Conservation (phyloP, 2,113 vertebrate genomes). For the Trogon melanurus region DNA sequence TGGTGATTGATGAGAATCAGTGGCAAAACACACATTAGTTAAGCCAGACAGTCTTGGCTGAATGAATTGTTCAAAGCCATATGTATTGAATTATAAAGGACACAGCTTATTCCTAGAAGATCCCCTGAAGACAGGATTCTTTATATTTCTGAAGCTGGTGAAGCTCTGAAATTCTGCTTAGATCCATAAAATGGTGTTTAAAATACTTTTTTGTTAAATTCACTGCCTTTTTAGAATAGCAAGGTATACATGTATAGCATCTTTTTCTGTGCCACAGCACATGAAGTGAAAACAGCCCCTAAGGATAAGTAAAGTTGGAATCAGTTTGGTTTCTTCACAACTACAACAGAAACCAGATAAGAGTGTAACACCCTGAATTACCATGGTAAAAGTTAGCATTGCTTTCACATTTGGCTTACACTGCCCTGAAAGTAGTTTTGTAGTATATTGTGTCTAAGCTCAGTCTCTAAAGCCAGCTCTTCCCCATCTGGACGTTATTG, state of each 20-base stretch:
- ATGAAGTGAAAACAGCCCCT: not conserved
- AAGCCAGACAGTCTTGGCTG: not conserved
- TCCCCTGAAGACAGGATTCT: not conserved
- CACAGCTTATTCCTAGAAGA: not conserved
- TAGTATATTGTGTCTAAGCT: not conserved
- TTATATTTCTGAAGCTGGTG: not conserved
- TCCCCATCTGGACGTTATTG: not conserved
- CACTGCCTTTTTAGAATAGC: not conserved
- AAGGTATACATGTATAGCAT: rapidly evolving
- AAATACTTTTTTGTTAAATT: not conserved
- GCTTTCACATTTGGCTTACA: not conserved
- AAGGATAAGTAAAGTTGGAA: not conserved
- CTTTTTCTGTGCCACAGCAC: not conserved
- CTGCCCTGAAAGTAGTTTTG: not conserved
- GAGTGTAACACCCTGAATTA: not conserved
- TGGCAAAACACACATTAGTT: not conserved
- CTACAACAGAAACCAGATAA: not conserved
- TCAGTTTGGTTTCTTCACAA: conserved; percentile 5
- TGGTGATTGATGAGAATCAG: not conserved
- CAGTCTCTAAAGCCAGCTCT: not conserved
- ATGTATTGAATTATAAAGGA: not conserved
- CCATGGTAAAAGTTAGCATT: not conserved
- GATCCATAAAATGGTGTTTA: not conserved
- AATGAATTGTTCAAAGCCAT: not conserved
- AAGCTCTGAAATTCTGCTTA: not conserved